Evolutionary conservation across 35 echinoderm and acorn worm species (phyloP).

Genomic region (Lytechinus variegatus): DNA sequence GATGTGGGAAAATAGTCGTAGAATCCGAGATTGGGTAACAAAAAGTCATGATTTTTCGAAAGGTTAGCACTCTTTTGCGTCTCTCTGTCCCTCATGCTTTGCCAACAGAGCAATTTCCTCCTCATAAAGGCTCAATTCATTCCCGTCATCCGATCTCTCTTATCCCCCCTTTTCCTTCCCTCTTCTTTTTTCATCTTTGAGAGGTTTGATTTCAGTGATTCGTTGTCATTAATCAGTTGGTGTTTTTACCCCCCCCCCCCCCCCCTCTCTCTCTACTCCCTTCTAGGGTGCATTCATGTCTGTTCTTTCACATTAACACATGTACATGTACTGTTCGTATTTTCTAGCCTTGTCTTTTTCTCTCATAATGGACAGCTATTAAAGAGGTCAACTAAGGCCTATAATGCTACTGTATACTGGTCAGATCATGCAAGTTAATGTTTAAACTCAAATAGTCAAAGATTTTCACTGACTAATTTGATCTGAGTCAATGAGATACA

Average conservation of each 20-base stretch:
- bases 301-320: not conserved
- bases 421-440: too few species aligned
- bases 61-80: not conserved
- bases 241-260: not conserved
- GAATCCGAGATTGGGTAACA: not conserved
- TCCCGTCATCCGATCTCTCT: not conserved
- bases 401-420: too few species aligned
- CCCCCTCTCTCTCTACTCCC: not conserved
- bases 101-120: not conserved
- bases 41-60: conserved; percentile 14
- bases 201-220: not conserved
- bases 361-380: too few species aligned
- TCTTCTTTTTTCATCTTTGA: not conserved
- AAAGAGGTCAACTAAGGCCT: too few species aligned
- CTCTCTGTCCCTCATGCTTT: not conserved
- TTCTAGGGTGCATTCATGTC: not conserved
- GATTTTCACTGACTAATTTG: too few species aligned
- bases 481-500: too few species aligned
- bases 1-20: not conserved
- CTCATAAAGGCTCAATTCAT: not conserved
- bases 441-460: too few species aligned
- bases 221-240: not conserved
- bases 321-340: too few species aligned
- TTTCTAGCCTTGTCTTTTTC: not conserved
- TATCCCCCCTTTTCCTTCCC: not conserved